Base-by-base conservation (phyloP, 2,797 vertebrate species). In the Chlorospingus semifuscus region DNA sequence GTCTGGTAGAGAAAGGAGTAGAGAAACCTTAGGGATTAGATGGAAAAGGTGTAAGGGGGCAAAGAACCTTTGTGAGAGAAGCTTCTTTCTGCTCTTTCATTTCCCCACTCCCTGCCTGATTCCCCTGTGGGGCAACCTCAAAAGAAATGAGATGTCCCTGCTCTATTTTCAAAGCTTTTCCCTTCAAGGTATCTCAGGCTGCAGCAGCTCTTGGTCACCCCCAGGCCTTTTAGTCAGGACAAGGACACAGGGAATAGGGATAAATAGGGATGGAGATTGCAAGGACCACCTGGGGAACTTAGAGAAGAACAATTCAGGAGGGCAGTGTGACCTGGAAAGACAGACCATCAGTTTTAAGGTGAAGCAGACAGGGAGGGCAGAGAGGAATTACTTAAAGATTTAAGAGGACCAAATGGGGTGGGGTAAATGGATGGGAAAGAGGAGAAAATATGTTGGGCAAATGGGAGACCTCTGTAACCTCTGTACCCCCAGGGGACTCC, bases 401-500 rank as follows among this genome's bases (percentile, higher is more conserved):
- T 64, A 63, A 77, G 20, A 36, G 13, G n/a, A 86, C 5, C 9
- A 68, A 36, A 10, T 20, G 11, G 11, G 12, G 7, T 39, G 11
- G 20, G 6, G 12, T 37, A 91, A 86, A 60, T 8, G 8, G 18
- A 39, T 5, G 2, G 3, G 12, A 44, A 71, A 83, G 21, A 64
- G 10, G 10, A 87, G 22, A 42, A 86, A 60, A 8, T 60, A 3
- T 2, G 4, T 13, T 14, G 16, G 23, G 27, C 6, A 70, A 61
- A 39, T 4, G 15, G 16, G 29, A 65, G 42, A 86, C 49, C 34
- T 64, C 21, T 57, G 47, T 39, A 79, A 57, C 8, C 1, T 61
- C 9, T 46, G 13, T 20, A 6, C 1, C 3, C 8, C 2, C 13
- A 30, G 24, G 7, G 23, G 1, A 12, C 1, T 41, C 26, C 39